Conservation (phyloP, 2,888 invertebrate species). For the Calephelis perditalis region DNA sequence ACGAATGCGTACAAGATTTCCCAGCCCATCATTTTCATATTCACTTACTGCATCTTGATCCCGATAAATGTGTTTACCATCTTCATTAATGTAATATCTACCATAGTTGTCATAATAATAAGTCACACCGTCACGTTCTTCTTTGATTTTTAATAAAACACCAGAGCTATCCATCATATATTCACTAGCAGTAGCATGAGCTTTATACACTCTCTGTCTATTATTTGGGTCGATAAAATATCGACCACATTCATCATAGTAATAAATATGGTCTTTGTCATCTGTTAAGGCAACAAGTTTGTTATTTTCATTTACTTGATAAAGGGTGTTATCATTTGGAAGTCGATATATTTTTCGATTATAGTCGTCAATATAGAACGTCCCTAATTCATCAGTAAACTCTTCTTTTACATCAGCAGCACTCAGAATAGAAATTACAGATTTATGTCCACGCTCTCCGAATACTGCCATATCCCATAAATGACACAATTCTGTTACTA, state of each 20-base stretch:
- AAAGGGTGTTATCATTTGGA: conserved; percentile 45
- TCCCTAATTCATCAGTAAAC: conserved; percentile 60
- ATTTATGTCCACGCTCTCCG: conserved; percentile 53
- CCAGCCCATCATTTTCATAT: conserved; percentile 68
- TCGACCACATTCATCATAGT: conserved; percentile 66
- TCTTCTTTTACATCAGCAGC: conserved; percentile 57
- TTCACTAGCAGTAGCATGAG: conserved; percentile 57
- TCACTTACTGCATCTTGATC: conserved; percentile 59
- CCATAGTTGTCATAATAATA: conserved; percentile 66
- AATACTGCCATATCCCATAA: conserved; percentile 60
- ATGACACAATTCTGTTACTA: conserved; percentile 60
- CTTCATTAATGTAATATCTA: conserved; percentile 56
- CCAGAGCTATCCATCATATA: conserved; percentile 66
- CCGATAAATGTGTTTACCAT: conserved; percentile 63
- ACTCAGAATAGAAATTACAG: conserved; percentile 63
- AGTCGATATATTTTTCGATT: conserved; percentile 63
- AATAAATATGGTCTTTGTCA: conserved; percentile 54
- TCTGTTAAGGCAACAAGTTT: conserved; percentile 57
- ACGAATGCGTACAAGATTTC: conserved; percentile 65
- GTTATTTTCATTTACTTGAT: conserved; percentile 58
- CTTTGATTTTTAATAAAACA: conserved; percentile 56
- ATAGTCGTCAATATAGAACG: conserved; percentile 55
- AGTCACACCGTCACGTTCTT: conserved; percentile 51
- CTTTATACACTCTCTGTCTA: conserved; percentile 61
- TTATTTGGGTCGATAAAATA: conserved; percentile 53